phyloP scores from a whole-genome alignment of 2,888 invertebrate genomes.

The Mythimna vitellina region DNA sequence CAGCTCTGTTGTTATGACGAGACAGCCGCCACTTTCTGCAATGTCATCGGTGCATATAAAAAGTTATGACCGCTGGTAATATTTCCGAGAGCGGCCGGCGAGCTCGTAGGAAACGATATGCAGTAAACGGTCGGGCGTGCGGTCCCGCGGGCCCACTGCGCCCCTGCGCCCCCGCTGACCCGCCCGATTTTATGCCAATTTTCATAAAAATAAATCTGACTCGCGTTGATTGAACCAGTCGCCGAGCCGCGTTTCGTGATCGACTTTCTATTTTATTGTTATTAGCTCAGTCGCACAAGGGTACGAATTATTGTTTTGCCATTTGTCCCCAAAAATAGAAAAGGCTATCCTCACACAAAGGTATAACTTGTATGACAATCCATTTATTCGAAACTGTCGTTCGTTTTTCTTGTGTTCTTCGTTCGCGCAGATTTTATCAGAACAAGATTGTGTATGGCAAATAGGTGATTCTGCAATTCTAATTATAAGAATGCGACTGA shows the following conservation, averaged over 20 bases:
- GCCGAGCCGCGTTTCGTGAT: conserved; percentile 84
- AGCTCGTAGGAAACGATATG: conserved; percentile 88
- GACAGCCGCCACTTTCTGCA: conserved; percentile 86
- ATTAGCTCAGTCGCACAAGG: conserved; percentile 87
- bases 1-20: conserved; percentile 73
- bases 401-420: conserved; percentile 37
- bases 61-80: conserved; percentile 90
- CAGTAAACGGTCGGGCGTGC: conserved; percentile 90
- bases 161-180: conserved; percentile 85
- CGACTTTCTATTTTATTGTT: conserved; percentile 91
- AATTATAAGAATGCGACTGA: conserved; percentile 51
- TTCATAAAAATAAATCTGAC: conserved; percentile 91
- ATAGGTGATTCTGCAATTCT: conserved; percentile 57
- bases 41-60: conserved; percentile 91
- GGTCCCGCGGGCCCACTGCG: conserved; percentile 88
- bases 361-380: conserved; percentile 77
- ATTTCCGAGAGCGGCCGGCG: conserved; percentile 84
- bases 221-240: conserved; percentile 90
- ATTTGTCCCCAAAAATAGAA: conserved; percentile 86
- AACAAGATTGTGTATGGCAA: conserved; percentile 57
- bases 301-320: conserved; percentile 90
- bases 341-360: conserved; percentile 69
- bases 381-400: conserved; percentile 63
- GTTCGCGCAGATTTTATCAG: conserved; percentile 53
- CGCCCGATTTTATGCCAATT: conserved; percentile 90